Evolutionary conservation across 2,888 invertebrate genomes (phyloP).

Genomic region (Pristionchus entomophagus): DNA sequence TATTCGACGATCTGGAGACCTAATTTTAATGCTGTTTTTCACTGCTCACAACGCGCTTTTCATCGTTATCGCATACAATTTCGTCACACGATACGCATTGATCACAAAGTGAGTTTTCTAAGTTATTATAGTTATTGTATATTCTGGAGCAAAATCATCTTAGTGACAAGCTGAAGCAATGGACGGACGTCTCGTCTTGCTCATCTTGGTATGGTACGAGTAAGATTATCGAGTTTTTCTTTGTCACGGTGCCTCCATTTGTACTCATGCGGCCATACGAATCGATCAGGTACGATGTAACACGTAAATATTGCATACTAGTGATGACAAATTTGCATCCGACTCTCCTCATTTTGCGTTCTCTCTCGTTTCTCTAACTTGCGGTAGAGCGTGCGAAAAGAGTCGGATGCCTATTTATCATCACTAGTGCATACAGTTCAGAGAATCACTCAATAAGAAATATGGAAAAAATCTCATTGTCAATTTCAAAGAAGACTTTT

Average conservation of each 20-base stretch:
- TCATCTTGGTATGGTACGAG: not conserved
- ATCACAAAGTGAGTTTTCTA: not conserved
- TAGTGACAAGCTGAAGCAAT: conserved; percentile 24
- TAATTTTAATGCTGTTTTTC: not conserved
- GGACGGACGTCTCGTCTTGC: not conserved
- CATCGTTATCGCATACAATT: not conserved
- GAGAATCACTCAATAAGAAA: not conserved
- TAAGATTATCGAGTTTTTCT: not conserved
- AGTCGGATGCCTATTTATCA: too few relatives aligned
- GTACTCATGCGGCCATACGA: not conserved
- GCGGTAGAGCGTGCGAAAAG: too few relatives aligned
- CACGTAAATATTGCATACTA: not conserved
- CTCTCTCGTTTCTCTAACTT: too few relatives aligned
- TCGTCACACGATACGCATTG: not conserved
- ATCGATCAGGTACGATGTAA: not conserved
- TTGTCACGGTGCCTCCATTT: not conserved
- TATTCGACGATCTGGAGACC: not conserved
- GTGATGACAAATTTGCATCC: too few relatives aligned
- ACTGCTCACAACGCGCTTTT: not conserved
- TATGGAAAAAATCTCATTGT: not conserved
- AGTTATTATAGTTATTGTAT: too few relatives aligned
- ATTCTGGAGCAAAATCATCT: too few relatives aligned
- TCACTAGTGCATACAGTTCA: too few relatives aligned
- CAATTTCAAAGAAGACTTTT: not conserved
- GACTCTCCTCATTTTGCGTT: too few relatives aligned